Conservation (phyloP, 2,888 invertebrate genomes). For the Orchesella flavescens region DNA sequence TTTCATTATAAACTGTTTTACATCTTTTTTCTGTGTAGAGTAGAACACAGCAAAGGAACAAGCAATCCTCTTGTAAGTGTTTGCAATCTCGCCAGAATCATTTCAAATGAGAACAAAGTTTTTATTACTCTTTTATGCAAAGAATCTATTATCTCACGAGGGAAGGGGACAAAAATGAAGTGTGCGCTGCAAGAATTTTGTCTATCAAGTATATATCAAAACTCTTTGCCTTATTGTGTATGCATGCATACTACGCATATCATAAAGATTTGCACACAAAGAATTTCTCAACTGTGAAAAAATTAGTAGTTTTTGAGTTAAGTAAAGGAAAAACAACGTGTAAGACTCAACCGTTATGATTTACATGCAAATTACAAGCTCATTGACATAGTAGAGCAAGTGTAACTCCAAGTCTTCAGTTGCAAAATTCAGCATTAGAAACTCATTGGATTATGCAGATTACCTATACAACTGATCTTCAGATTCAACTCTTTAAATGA, state of each 20-base stretch:
- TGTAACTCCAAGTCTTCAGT: no score
- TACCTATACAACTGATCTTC: no score
- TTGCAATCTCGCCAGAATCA: conserved; percentile 14
- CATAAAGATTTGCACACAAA: no score
- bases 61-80: not conserved
- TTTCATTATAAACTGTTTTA: no score
- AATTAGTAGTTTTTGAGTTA: conserved; percentile 8
- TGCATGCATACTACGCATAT: not conserved
- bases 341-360: conserved; percentile 36
- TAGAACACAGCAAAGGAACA: conserved; percentile 1
- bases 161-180: conserved; percentile 14
- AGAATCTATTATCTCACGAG: conserved; percentile 34
- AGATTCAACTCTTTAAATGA: no score
- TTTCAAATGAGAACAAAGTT: conserved; percentile 31
- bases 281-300: conserved; percentile 23
- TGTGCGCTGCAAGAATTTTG: no score
- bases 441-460: no score
- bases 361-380: not conserved
- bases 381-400: not conserved
- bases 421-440: no score
- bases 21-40: not conserved
- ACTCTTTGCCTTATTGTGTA: conserved; percentile 11
- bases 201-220: not conserved
- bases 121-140: conserved; percentile 15
- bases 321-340: not conserved